Evolutionary conservation across 2,888 invertebrate species (phyloP), one percentile per base, ranked within the genome.

Genomic region (Mesochorus sp.): DNA sequence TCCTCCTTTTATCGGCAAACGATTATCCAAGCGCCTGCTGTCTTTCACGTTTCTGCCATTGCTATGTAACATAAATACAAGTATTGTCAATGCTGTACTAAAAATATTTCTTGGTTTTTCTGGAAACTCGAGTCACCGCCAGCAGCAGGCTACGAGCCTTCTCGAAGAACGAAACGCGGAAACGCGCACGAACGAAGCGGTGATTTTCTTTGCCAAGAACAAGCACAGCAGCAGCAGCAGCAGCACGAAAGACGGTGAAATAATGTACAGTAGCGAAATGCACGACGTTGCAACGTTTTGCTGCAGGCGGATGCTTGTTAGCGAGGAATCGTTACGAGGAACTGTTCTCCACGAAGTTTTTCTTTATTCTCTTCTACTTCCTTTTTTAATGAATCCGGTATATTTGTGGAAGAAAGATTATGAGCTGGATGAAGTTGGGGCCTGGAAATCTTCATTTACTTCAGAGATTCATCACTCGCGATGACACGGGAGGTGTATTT

Each of bases 1-100:
- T 55, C 47, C 31, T 31, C 8, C 59, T 77, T 62, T 62, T 73
- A 62, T 77, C 72, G 67, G n/a, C 62, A 55, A 67, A 55, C 77
- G 77, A 62, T 55, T 61, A 72, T 77, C 55, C 26, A 31, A 68
- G 55, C 55, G 14, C 19, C 19, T n/a, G n/a, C n/a, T 55, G 44
- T 73, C 39, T 62, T 44, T 24, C 37, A 14, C 42, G 17, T 24
- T 62, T 39, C 24, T n/a, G 19, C 14, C 14, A 31, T 12, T 64
- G 21, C 61, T n/a, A n/a, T n/a, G n/a, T 55, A 17, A 24, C 47
- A 17, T 28, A 26, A 75, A 62, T 31, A n/a, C n/a, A 68, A 68
- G 34, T 44, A 59, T 19, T 6, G 19, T 21, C 8, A 19, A 24
- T 44, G 17, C 3, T 24, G 55, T 39, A 62, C 37, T 24, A 34